Evolutionary conservation across 1,140 invertebrate genomes (phyloP).

Genomic region (Diabrotica undecimpunctata): DNA sequence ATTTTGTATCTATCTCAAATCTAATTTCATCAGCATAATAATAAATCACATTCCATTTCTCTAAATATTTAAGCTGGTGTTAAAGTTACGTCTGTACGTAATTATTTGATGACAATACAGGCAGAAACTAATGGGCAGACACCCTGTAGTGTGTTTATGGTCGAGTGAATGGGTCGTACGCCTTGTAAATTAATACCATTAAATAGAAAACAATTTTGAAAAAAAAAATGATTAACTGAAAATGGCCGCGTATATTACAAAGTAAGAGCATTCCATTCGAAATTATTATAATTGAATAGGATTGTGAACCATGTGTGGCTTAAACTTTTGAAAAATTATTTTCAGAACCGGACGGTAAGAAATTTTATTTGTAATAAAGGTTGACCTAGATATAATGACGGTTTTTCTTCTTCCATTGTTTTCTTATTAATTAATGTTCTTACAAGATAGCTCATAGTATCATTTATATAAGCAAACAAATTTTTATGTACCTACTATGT

Average conservation of each 20-base stretch:
- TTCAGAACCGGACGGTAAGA: neutral
- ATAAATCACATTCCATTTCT: no score
- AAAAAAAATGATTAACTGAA: neutral
- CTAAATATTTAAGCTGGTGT: no score
- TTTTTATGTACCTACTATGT: no score
- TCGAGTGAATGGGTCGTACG: neutral
- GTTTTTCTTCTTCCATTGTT: no score
- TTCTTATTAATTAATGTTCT: no score
- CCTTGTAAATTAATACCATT: conserved; percentile 1
- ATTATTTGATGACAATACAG: no score
- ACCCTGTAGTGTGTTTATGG: neutral
- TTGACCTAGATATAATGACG: no score
- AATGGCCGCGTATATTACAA: neutral
- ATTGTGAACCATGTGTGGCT: neutral
- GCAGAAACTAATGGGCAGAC: neutral
- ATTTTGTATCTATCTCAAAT: no score
- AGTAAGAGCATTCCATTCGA: conserved; percentile 2
- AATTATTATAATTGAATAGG: conserved; percentile 3
- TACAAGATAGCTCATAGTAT: no score
- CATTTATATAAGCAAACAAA: no score
- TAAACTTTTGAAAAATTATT: neutral
- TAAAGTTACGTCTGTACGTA: no score
- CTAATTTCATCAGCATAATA: no score
- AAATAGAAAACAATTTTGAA: conserved; percentile 1
- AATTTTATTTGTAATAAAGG: neutral